Percentiles rank a stretch among this genome's conserved stretches.
Conservation (phyloP, 2,888 invertebrate species). For the Drosophila anomalipes region DNA sequence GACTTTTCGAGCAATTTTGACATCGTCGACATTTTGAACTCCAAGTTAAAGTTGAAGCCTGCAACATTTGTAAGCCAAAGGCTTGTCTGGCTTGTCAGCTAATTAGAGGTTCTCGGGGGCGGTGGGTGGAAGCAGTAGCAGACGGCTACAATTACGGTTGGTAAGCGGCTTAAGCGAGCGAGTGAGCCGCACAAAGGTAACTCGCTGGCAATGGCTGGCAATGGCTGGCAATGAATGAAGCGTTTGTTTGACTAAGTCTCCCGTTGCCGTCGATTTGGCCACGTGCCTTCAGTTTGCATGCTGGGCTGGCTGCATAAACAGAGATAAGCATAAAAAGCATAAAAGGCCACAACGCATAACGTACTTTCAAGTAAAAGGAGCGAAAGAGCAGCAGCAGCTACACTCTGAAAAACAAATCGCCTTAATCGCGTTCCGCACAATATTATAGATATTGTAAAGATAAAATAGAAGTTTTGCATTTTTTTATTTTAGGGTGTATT, state of each 20-base stretch:
- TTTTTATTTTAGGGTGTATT: not conserved
- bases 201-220: slow-evolving; percentile 32
- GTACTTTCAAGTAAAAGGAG: slow-evolving; percentile 25
- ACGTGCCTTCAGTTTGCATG: slow-evolving; percentile 47
- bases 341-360: slow-evolving; percentile 15
- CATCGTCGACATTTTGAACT: slow-evolving; percentile 21
- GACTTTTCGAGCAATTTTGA: not conserved
- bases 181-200: slow-evolving; percentile 26
- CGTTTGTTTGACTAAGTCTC: slow-evolving; percentile 1
- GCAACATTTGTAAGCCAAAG: slow-evolving; percentile 36
- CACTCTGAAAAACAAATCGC: not conserved
- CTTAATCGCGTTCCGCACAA: not conserved
- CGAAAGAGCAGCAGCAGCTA: slow-evolving; percentile 1
- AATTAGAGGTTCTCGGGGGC: slow-evolving; percentile 5
- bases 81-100: slow-evolving; percentile 41
- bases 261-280: slow-evolving; percentile 28
- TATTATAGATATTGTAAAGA: not conserved
- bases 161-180: slow-evolving; percentile 67
- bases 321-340: slow-evolving; percentile 57
- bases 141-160: slow-evolving; percentile 62
- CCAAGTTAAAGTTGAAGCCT: slow-evolving; percentile 2
- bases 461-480: not conserved
- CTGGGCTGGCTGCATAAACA: slow-evolving; percentile 68
- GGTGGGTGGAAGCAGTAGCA: slow-evolving; percentile 1
- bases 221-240: not conserved